Conservation (phyloP, 37 sponge, comb jelly and placozoan genomes). For the Bolinopsis microptera region DNA sequence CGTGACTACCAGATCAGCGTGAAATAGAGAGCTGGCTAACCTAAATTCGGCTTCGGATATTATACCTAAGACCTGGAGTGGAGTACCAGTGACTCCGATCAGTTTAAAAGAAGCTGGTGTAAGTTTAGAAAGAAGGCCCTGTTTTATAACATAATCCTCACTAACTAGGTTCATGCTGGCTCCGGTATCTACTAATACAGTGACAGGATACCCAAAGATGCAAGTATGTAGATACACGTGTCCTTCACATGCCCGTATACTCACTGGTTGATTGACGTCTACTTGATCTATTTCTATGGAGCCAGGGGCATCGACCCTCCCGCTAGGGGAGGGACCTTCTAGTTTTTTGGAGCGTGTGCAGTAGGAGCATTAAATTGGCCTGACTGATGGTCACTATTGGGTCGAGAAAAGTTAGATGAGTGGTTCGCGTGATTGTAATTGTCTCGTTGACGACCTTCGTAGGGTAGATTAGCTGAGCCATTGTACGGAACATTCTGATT, state of each 20-base stretch:
- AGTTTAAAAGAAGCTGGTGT: neutral
- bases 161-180: neutral
- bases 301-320: too few relatives aligned
- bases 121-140: neutral
- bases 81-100: slow-evolving; percentile 9
- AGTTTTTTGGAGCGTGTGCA: neutral
- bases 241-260: neutral
- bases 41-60: neutral
- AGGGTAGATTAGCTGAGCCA: too few relatives aligned
- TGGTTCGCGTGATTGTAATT: too few relatives aligned
- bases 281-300: neutral
- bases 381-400: too few relatives aligned
- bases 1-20: neutral
- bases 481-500: too few relatives aligned
- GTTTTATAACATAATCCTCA: neutral
- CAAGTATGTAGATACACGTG: neutral
- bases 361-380: too few relatives aligned
- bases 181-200: neutral
- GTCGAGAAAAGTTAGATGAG: too few relatives aligned
- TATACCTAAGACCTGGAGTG: neutral
- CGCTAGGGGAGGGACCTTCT: neutral
- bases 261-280: neutral
- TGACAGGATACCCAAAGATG: neutral
- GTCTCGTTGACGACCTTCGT: too few relatives aligned
- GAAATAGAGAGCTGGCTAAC: neutral